Conservation (phyloP, 2,888 invertebrate species). For the Erynnis tages region DNA sequence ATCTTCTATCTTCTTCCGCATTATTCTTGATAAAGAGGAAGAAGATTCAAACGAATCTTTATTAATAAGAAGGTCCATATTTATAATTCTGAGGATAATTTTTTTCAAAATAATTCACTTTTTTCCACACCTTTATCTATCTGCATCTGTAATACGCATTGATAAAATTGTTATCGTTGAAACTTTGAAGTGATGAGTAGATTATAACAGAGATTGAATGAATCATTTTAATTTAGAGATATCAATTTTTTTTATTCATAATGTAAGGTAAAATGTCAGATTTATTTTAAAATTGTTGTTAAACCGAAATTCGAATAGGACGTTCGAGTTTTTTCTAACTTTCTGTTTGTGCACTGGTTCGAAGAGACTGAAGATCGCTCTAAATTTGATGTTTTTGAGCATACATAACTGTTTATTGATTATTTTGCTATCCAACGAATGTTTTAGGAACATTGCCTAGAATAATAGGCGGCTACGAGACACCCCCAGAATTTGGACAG, state of each 20-base stretch:
- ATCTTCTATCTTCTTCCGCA: too few relatives aligned
- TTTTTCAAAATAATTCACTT: not conserved
- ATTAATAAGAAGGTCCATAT: too few relatives aligned
- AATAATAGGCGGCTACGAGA: constrained; percentile 60
- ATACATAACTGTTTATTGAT: not conserved
- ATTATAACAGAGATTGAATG: not conserved
- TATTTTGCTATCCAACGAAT: not conserved
- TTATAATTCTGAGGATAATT: not conserved
- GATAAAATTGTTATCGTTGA: not conserved
- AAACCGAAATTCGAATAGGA: not conserved
- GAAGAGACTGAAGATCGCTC: too few relatives aligned
- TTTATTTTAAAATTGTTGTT: not conserved
- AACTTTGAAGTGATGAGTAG: not conserved
- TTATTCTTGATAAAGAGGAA: too few relatives aligned
- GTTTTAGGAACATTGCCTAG: constrained; percentile 32
- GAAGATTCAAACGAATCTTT: too few relatives aligned
- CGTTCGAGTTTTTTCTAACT: too few relatives aligned
- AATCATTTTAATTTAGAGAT: not conserved
- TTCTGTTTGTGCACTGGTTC: too few relatives aligned
- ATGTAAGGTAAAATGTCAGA: not conserved
- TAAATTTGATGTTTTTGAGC: not conserved
- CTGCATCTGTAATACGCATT: too few relatives aligned
- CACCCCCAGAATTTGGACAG: constrained; percentile 50
- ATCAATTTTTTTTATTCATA: not conserved
- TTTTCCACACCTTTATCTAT: constrained; percentile 13